Percentiles rank a stretch among this genome's conserved stretches.
These are phyloP conservation scores for Prochilodus magdalenae DNA, from an alignment of 2,113 vertebrate species.

Conservation along the genomic window DNA sequence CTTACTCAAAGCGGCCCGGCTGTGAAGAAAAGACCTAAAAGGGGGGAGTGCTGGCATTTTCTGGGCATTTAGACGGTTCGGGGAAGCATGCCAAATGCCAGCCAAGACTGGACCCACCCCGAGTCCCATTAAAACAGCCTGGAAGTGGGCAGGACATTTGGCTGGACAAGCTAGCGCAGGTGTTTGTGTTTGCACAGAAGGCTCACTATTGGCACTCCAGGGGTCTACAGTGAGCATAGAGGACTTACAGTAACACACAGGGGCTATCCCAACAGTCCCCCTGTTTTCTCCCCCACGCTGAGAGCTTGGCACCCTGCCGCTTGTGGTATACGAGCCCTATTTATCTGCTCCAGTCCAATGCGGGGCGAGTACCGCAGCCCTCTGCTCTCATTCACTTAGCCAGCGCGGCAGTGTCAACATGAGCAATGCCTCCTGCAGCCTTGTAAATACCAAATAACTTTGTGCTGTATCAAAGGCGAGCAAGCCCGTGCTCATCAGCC, in stretches of 20 bases:
- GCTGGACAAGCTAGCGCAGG: constrained; percentile 45
- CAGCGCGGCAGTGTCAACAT: constrained; percentile 47
- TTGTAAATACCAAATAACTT: constrained; percentile 63
- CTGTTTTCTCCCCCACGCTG: constrained; percentile 34
- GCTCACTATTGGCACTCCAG: constrained; percentile 35
- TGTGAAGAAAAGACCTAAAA: constrained; percentile 21
- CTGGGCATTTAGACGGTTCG: constrained; percentile 45
- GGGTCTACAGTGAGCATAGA: constrained; percentile 39
- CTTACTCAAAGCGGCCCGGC: constrained; percentile 56
- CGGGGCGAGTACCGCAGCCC: constrained; percentile 31
- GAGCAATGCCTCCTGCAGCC: constrained; percentile 52
- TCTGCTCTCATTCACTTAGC: constrained; percentile 53
- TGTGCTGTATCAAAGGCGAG: constrained; percentile 46
- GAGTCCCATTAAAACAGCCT: constrained; percentile 48
- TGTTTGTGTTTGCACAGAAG: constrained; percentile 39
- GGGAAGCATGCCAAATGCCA: constrained; percentile 51
- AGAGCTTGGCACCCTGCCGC: constrained; percentile 35
- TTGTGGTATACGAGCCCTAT: constrained; percentile 51
- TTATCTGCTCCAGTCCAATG: constrained; percentile 42
- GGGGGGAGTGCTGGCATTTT: constrained; percentile 47
- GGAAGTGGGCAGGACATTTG: constrained; percentile 35
- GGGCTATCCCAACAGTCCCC: constrained; percentile 35
- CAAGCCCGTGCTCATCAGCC: constrained; percentile 32
- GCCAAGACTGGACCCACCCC: constrained; percentile 34
- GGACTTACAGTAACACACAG: constrained; percentile 39